Evolutionary conservation across 30 jellyfish, hydroid and myxozoan species (phyloP).

Genomic region (Aurelia sp.): DNA sequence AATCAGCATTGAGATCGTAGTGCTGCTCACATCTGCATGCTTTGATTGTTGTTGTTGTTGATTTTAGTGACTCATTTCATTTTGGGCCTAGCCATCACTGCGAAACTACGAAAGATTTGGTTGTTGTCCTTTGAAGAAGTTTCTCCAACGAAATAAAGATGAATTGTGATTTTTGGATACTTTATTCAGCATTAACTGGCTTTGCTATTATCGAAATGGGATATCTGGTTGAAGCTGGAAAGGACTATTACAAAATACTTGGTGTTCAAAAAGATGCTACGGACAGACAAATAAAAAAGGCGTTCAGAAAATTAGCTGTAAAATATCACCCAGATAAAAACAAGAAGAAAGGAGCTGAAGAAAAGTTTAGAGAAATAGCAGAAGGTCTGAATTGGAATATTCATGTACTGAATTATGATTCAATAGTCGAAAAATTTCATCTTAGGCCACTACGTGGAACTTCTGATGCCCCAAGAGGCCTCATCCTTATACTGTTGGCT

Average conservation of each 20-base stretch:
- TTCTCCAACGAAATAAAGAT: slow-evolving; percentile 4
- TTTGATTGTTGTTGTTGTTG: slow-evolving; percentile 30
- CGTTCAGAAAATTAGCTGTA: slow-evolving; percentile 92
- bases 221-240: slow-evolving; percentile 66
- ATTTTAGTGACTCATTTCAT: not conserved
- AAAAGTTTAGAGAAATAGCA: slow-evolving; percentile 87
- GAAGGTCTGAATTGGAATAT: slow-evolving; percentile 71
- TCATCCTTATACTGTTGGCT: too few relatives aligned
- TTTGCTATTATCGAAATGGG: slow-evolving; percentile 39
- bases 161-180: slow-evolving; percentile 63
- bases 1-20: slow-evolving; percentile 57
- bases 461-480: too few relatives aligned
- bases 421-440: too few relatives aligned
- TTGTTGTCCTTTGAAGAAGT: not conserved
- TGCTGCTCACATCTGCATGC: not conserved
- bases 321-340: slow-evolving; percentile 97
- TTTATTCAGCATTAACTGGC: slow-evolving; percentile 52
- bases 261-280: slow-evolving; percentile 88
- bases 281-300: slow-evolving; percentile 90
- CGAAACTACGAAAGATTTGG: not conserved
- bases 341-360: slow-evolving; percentile 84
- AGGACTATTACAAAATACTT: slow-evolving; percentile 89
- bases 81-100: not conserved
- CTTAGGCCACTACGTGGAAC: too few relatives aligned
- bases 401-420: too few relatives aligned